Evolutionary conservation across 2,797 vertebrate genomes (phyloP), one percentile per base, ranked within the genome.

Genomic region (Intellagama lesueurii): DNA sequence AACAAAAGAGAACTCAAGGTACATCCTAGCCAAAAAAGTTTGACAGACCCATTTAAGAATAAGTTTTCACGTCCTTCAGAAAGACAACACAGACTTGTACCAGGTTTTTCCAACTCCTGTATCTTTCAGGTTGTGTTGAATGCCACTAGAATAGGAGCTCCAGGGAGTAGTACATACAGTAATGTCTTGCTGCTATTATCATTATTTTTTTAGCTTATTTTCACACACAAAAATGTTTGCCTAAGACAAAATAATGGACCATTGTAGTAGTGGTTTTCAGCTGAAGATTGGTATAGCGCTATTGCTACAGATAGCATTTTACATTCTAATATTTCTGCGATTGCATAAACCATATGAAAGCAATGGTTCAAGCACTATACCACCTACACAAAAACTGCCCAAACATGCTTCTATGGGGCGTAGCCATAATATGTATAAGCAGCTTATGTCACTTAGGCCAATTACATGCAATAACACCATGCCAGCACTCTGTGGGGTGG

Each of bases 201-300:
- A 35, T 16, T 47, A 40, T 4, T 32, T 81, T 40, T 12, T 17
- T 83, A 66, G n/a, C 24, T 83, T 72, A 40, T 28, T 79, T 40
- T 69, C 72, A 14, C 64, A 90, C 24, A 56, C 83, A 12, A n/a
- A 83, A 79, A 2, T 79, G 24, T 84, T 89, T 84, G 32, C 40
- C 3, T 72, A 81, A 32, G 12, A 47, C 26, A 80, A 89, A 83
- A 40, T n/a, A 5, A 72, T 70, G 32, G 32, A 70, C 78, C 66
- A 78, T 78, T 24, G 30, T 35, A 26, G 60, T 32, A 84, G 4
- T 49, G 9, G 14, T 7, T 47, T 66, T 73, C 49, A 86, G 26
- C 24, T 69, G n/a, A n/a, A 69, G 79, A 64, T 52, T 40, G 14
- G 47, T 32, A 60, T 64, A 64, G 5, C 16, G 19, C 60, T 64